Conservation (phyloP, 2,797 vertebrate genomes). For the Enteromius unitaeniatus region DNA sequence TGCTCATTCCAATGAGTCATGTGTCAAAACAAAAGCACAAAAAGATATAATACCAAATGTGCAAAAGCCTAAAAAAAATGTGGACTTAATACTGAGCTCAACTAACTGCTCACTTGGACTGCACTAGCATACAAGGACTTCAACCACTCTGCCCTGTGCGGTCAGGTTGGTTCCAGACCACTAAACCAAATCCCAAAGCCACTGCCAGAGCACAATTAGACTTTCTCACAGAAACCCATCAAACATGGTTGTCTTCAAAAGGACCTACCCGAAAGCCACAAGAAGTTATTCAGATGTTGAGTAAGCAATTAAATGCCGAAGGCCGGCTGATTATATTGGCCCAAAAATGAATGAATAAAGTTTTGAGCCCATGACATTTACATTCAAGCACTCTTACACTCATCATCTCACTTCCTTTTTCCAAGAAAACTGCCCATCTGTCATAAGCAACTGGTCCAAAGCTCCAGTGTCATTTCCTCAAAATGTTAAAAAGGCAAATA, state of each 20-base stretch:
- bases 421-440: not conserved
- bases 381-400: not conserved
- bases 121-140: slow-evolving; percentile 9
- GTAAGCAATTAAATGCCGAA: slow-evolving; percentile 3
- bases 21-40: slow-evolving; percentile 4
- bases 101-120: not conserved
- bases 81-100: slow-evolving; percentile 27
- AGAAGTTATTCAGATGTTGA: not conserved
- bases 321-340: slow-evolving; percentile 8
- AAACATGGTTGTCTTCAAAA: slow-evolving; percentile 15
- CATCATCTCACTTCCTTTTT: slow-evolving; percentile 1
- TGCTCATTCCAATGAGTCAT: slow-evolving; percentile 10
- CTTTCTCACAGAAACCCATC: slow-evolving; percentile 42
- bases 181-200: slow-evolving; percentile 27
- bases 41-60: not conserved
- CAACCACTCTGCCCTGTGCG: slow-evolving; percentile 19
- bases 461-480: not conserved
- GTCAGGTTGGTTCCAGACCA: slow-evolving; percentile 47
- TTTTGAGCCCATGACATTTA: not conserved
- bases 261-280: slow-evolving; percentile 4
- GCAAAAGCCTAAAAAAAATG: not conserved
- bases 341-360: slow-evolving; percentile 15
- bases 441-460: slow-evolving; percentile 16
- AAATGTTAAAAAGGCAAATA: slow-evolving; percentile 1
- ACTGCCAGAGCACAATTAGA: slow-evolving; percentile 44